phyloP scores from a whole-genome alignment of 2,113 vertebrate species.

The Rhea pennata region DNA sequence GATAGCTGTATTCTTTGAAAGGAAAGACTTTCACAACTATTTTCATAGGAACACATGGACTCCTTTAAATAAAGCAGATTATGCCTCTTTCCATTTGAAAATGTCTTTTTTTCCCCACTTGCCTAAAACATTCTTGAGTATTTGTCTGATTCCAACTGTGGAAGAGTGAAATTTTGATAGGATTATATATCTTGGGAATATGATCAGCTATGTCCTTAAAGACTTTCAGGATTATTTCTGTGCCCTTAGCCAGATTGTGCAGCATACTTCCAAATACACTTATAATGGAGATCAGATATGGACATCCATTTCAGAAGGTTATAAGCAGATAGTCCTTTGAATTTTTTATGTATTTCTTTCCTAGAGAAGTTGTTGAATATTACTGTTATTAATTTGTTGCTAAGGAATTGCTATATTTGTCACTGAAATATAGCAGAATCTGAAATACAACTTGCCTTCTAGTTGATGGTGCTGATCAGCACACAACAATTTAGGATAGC shows the following conservation, averaged over 20 bases:
- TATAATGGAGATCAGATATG: neutral
- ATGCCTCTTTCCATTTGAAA: neutral
- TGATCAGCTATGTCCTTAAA: neutral
- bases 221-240: neutral
- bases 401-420: neutral
- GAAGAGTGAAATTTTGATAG: neutral
- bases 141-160: neutral
- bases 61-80: neutral
- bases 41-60: neutral
- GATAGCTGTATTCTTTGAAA: neutral
- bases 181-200: neutral
- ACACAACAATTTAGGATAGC: neutral
- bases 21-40: neutral
- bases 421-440: neutral
- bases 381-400: neutral
- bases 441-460: neutral
- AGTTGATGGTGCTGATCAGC: neutral
- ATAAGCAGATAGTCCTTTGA: neutral
- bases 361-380: neutral
- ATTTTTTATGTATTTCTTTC: neutral
- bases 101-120: neutral
- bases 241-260: neutral
- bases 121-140: neutral
- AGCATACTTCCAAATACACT: neutral
- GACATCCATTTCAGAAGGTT: neutral